phyloP scores from a whole-genome alignment of 1,140 invertebrate species.

The Hypothenemus hampei region DNA sequence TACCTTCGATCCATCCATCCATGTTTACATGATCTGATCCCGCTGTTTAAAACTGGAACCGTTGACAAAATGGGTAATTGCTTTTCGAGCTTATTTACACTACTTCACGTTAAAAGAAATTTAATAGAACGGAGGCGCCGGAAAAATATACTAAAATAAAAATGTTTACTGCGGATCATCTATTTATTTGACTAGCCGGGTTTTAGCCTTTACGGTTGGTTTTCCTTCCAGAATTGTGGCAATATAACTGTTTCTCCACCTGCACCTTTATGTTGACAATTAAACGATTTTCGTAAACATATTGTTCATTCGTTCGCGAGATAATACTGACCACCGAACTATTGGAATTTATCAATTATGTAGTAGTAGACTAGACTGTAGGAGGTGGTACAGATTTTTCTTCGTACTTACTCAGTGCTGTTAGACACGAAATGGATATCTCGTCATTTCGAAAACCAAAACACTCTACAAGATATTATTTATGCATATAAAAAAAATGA shows the following conservation, averaged over 20 bases:
- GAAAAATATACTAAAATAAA: constrained; percentile 40
- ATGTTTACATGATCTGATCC: constrained; percentile 34
- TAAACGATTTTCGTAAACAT: constrained; percentile 14
- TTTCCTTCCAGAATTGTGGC: constrained; percentile 17
- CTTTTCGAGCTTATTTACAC: constrained; percentile 41
- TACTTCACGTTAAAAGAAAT: constrained; percentile 41
- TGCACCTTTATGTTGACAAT: constrained; percentile 16
- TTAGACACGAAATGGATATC: background rate
- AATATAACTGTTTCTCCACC: constrained; percentile 19
- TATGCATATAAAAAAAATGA: constrained; percentile 9
- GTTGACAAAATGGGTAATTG: constrained; percentile 44
- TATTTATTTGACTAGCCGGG: constrained; percentile 23
- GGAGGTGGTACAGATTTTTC: background rate
- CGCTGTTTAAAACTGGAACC: constrained; percentile 40
- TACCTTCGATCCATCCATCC: constrained; percentile 24
- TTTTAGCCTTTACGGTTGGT: constrained; percentile 12
- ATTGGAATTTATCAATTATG: background rate
- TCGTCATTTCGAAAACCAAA: too few relatives aligned
- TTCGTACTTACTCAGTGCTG: background rate
- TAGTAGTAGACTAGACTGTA: background rate
- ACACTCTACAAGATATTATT: background rate
- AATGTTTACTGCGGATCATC: constrained; percentile 31
- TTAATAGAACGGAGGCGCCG: constrained; percentile 39
- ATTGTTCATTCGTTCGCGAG: background rate
- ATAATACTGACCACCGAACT: background rate